Percentiles rank a stretch among this genome's conserved stretches.
Conservation (phyloP, 2,888 invertebrate genomes). For the Cryptus armator region DNA sequence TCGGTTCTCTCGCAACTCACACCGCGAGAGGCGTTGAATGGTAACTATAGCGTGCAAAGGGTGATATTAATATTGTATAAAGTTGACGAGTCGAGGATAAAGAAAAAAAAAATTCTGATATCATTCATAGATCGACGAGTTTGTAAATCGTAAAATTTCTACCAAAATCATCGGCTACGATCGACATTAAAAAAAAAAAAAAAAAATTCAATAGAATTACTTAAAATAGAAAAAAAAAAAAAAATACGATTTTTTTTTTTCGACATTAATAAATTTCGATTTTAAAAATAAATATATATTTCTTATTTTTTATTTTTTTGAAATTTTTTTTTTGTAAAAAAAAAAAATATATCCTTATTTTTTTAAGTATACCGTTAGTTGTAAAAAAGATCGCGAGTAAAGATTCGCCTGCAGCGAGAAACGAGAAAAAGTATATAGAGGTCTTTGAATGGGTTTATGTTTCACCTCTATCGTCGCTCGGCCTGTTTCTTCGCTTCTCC, state of each 20-base stretch:
- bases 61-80: slow-evolving; percentile 57
- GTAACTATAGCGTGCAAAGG: slow-evolving; percentile 56
- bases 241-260: neutral
- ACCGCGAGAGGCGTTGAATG: slow-evolving; percentile 63
- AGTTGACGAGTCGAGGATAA: slow-evolving; percentile 16
- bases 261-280: neutral
- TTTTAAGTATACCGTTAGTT: too few species aligned
- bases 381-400: slow-evolving; percentile 33
- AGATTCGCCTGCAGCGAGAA: slow-evolving; percentile 12
- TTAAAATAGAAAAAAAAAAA: neutral
- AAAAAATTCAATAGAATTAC: neutral
- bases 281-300: neutral
- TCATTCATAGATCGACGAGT: neutral
- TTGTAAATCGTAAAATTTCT: neutral
- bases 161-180: neutral
- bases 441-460: slow-evolving; percentile 9
- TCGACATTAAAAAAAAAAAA: neutral
- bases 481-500: neutral
- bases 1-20: slow-evolving; percentile 65
- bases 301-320: neutral
- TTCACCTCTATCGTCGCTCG: slow-evolving; percentile 30
- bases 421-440: neutral
- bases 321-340: too few species aligned
- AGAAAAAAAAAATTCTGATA: neutral
- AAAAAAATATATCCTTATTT: too few species aligned